Evolutionary conservation across 2,113 vertebrate genomes (phyloP), one percentile per base, ranked within the genome.

Genomic region (Gnathonemus echidnorhynchus): DNA sequence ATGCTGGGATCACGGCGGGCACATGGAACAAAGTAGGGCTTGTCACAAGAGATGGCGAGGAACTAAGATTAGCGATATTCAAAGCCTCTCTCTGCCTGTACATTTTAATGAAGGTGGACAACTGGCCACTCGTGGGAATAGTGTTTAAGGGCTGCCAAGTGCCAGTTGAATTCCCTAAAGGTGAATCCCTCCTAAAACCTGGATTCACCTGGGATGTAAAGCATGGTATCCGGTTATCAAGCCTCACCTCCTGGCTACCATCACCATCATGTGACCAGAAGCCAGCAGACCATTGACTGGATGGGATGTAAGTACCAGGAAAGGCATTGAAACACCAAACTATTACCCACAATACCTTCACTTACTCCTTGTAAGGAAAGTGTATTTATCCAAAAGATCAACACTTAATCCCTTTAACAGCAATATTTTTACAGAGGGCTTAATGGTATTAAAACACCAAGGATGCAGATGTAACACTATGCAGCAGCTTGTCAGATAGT

Each of bases 1-100:
- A 90, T 90, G 87, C 90, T 90, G 90, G 86, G 87, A 91, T 85
- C 15, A 84, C 52, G 53, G 21, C 6, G 85, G 91, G 87, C 62
- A 91, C 86, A 91, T 53, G 77, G 86, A 87, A 52, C 48, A 49
- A 21, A 19, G 52, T 31, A 62, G 11, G 27, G 27, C 35, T 42
- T 17, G 53, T 88, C 87, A 86, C 46, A 50, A 48, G 84, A 24
- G 46, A 86, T 13, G 24, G 84, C 3, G 8, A 45, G 24, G n/a
- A 27, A 27, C 45, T 13, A 49, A 46, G 42, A 48, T 85, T 48
- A n/a, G 46, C 15, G 17, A 77, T 80, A 42, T 80, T 42, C 31
- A 80, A 7, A 19, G 35, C 74, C 74, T 80, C 70, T 77, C 31
- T 77, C 35, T 39, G 15, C 74, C 15, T 80, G 31, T 42, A 13